phyloP scores from a whole-genome alignment of 2,888 invertebrate species.

The Hirtodrosophila alboralis region DNA sequence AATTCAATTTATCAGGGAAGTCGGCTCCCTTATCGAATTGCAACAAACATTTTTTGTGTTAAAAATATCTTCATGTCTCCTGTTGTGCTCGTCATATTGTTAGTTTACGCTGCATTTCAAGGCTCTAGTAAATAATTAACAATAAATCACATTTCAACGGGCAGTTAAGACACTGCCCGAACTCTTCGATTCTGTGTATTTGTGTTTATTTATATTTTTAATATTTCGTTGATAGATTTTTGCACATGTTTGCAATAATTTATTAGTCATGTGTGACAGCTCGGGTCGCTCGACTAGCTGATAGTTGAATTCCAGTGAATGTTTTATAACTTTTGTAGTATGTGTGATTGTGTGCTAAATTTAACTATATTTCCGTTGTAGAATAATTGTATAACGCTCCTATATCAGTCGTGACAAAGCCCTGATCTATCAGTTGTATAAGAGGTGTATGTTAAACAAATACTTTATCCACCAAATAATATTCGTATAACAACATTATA shows the following conservation, averaged over 20 bases:
- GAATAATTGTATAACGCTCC: neutral
- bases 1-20: neutral
- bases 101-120: slow-evolving; percentile 30
- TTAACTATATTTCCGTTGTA: neutral
- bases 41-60: neutral
- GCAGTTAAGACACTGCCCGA: slow-evolving; percentile 24
- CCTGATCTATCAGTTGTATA: too few relatives aligned
- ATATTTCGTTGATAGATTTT: slow-evolving; percentile 61
- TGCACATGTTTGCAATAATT: slow-evolving; percentile 75
- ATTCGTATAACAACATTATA: too few relatives aligned
- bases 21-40: neutral
- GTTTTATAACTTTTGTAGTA: slow-evolving; percentile 8
- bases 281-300: slow-evolving; percentile 29
- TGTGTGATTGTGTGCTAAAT: slow-evolving; percentile 1
- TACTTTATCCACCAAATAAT: too few relatives aligned
- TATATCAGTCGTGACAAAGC: slow-evolving; percentile 1
- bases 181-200: slow-evolving; percentile 51
- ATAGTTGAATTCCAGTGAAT: slow-evolving; percentile 18
- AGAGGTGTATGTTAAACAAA: too few relatives aligned
- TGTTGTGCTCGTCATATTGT: slow-evolving; percentile 1
- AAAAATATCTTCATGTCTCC: neutral
- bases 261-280: slow-evolving; percentile 57
- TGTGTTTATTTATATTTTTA: slow-evolving; percentile 20
- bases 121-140: slow-evolving; percentile 27
- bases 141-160: slow-evolving; percentile 66